Percentiles rank a stretch among this genome's conserved stretches.
phyloP scores from a whole-genome alignment of 2,797 vertebrate genomes.

The Philypnodon macrostomus region DNA sequence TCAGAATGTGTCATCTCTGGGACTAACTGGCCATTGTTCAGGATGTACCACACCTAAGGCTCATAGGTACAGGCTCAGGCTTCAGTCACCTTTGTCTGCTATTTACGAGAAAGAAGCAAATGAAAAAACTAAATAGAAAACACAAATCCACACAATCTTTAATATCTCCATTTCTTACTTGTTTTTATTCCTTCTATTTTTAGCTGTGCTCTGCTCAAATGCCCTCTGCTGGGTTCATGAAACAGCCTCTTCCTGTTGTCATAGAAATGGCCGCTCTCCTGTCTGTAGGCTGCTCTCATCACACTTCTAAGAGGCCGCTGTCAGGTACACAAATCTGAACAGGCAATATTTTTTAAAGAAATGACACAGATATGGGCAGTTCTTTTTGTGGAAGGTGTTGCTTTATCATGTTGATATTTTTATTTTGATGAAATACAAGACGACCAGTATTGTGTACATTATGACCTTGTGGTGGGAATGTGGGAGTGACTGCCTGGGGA shows the following conservation, averaged over 20 bases:
- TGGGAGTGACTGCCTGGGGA: conserved; percentile 1
- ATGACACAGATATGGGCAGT: neutral
- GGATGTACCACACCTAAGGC: no score
- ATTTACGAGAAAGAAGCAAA: no score
- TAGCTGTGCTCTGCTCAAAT: conserved; percentile 41
- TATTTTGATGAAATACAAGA: no score
- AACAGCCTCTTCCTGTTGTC: conserved; percentile 60
- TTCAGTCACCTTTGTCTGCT: no score
- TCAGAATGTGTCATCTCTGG: no score
- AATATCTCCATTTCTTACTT: conserved; percentile 13
- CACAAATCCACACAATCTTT: no score
- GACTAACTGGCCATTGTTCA: no score
- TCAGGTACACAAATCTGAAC: neutral
- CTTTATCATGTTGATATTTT: no score
- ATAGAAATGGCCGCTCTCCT: conserved; percentile 54
- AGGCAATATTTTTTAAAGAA: neutral
- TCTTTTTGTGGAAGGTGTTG: neutral
- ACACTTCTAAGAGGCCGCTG: conserved; percentile 12
- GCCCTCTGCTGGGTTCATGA: conserved; percentile 53
- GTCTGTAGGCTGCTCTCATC: conserved; percentile 14
- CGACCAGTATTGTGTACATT: no score
- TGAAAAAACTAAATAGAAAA: no score
- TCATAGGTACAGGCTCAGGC: no score
- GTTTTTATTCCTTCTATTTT: conserved; percentile 56
- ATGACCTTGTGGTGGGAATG: conserved; percentile 26